Evolutionary conservation across 2,888 invertebrate species (phyloP), one percentile per base, ranked within the genome.

Genomic region (Archips crataeganus): DNA sequence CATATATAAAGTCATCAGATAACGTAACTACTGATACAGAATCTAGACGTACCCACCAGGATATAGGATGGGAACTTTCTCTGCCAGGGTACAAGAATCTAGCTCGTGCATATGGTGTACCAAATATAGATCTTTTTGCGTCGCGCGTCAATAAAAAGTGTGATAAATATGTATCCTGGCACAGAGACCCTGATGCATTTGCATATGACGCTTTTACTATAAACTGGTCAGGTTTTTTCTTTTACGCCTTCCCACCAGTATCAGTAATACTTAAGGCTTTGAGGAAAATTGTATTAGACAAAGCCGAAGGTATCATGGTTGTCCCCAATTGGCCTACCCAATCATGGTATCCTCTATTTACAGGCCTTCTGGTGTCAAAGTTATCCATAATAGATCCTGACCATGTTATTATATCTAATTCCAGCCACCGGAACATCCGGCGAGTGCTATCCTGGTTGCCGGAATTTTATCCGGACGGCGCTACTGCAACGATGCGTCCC

Each of bases 1-100:
- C n/a, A n/a, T n/a, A n/a, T n/a, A n/a, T n/a, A n/a, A n/a, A n/a
- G n/a, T n/a, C n/a, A n/a, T n/a, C n/a, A n/a, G n/a, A 15, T 23
- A n/a, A 8, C n/a, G 13, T 23, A n/a, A 57, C 9, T n/a, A 54
- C 66, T 13, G 54, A 66, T 39, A 34, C 54, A 1, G 54, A 39
- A 34, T 66, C 66, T 23, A 13, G 66, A 23, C 66, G 54, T 34
- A 49, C 45, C 32, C 47, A 63, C 49, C 47, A 32, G 13, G 47
- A 63, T 34, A 34, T 63, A 2, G 63, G 49, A 49, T 63, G 49
- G 63, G 63, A n/a, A 13, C 10, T 49, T 9, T 13, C 49, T 49
- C 3, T 4, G 5, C 4, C 5, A 3, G 49, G 9, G 1, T 13
- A 9, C 3, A 3, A 49, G 2, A 1, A n/a, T 4, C 5, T 49